Percentiles rank a stretch among this genome's conserved stretches.
Conservation (phyloP, 2,888 invertebrate genomes). For the Glaucopsyche alexis region DNA sequence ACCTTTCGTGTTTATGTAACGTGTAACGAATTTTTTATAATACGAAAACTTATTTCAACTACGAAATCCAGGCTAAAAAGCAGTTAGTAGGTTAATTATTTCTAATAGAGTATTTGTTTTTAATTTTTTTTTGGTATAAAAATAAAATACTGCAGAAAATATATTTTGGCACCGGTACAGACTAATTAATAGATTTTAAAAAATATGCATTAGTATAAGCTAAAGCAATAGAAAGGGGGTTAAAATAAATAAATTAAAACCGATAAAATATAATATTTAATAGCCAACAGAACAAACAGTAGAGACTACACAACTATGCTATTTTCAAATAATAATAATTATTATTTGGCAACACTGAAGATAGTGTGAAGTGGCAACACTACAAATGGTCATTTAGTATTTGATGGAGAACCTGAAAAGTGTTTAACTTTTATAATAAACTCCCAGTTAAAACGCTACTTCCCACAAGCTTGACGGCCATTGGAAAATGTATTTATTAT, state of each 20-base stretch:
- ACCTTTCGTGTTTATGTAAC: too few relatives aligned
- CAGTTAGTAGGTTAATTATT: too few relatives aligned
- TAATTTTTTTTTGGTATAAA: background rate
- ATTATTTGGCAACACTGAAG: constrained; percentile 17
- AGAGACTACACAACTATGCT: background rate
- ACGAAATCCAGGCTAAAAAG: too few relatives aligned
- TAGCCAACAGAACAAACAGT: constrained; percentile 6
- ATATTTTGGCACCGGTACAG: background rate
- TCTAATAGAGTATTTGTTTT: too few relatives aligned
- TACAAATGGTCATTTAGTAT: background rate
- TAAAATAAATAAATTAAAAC: constrained; percentile 35
- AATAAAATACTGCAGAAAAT: background rate
- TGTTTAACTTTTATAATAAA: background rate
- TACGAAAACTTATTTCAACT: too few relatives aligned
- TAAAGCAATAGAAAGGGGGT: background rate
- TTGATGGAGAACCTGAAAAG: constrained; percentile 10
- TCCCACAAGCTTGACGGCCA: too few relatives aligned
- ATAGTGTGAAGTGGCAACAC: constrained; percentile 19
- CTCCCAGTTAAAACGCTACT: background rate
- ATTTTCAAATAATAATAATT: background rate
- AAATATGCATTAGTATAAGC: background rate
- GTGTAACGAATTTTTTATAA: too few relatives aligned
- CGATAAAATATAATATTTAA: constrained; percentile 35
- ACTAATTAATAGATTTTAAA: background rate
- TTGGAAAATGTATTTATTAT: too few relatives aligned